These are phyloP conservation scores for Ailuropoda melanoleuca DNA, from an alignment of 2,113 vertebrate species.

Conservation along the genomic window DNA sequence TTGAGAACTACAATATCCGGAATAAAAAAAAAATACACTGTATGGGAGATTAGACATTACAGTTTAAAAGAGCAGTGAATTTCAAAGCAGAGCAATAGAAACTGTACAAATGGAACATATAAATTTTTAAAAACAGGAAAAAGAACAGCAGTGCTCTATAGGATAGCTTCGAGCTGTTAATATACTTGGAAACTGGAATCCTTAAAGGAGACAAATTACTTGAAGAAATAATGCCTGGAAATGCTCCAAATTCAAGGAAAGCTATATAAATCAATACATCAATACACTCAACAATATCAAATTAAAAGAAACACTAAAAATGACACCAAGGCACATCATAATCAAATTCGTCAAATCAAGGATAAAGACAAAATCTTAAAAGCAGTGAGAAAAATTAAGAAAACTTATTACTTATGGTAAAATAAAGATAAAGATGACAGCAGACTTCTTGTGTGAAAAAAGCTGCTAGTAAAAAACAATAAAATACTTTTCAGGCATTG, in stretches of 20 bases:
- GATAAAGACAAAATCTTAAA: not conserved
- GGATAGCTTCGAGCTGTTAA: not conserved
- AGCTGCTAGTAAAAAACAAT: not conserved
- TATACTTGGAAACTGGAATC: not conserved
- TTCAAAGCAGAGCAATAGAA: not conserved
- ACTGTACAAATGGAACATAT: not conserved
- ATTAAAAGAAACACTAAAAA: not conserved
- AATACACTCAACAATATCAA: not conserved
- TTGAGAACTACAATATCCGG: not conserved
- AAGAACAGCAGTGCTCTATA: not conserved
- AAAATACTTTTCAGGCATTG: not conserved
- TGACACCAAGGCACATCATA: not conserved
- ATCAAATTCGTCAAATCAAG: not conserved
- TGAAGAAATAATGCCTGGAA: not conserved
- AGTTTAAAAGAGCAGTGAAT: not conserved
- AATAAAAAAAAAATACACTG: not conserved
- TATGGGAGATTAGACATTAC: not conserved
- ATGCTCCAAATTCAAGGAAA: not conserved
- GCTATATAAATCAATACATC: not conserved
- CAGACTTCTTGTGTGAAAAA: not conserved
- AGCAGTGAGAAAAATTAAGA: not conserved
- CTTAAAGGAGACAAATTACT: not conserved
- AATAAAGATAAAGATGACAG: not conserved
- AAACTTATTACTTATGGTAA: not conserved
- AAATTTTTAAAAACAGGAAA: not conserved